Percentiles rank a stretch among this genome's conserved stretches.
Evolutionary conservation across 2,113 vertebrate species (phyloP).

Genomic region (Bucco capensis): DNA sequence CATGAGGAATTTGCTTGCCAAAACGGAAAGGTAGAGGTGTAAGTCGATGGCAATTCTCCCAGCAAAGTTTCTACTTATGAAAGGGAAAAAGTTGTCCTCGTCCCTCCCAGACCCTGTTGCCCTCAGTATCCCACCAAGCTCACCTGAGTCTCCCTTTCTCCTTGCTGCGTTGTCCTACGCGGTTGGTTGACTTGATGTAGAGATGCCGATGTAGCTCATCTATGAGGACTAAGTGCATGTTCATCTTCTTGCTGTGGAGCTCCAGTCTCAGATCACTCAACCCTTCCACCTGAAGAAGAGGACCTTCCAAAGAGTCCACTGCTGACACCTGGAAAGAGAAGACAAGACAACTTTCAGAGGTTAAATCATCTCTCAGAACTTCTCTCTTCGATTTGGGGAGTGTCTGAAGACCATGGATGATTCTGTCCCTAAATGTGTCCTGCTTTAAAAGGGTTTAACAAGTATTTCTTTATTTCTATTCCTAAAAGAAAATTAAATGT

Average conservation of each 20-base stretch:
- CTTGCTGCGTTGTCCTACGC: constrained; percentile 82
- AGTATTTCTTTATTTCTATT: background rate
- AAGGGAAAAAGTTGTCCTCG: accelerated
- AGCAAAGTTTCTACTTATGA: background rate
- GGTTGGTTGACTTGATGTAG: constrained; percentile 94
- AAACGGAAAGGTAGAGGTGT: background rate
- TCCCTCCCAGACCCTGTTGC: background rate
- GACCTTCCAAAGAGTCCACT: constrained; percentile 89
- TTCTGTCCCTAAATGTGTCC: background rate
- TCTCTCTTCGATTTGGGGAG: background rate
- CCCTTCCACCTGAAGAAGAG: constrained; percentile 92
- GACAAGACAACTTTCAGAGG: background rate
- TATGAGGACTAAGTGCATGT: constrained; percentile 93
- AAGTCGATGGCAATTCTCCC: accelerated
- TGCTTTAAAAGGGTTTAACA: background rate
- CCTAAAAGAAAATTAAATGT: background rate
- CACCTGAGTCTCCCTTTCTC: constrained; percentile 72
- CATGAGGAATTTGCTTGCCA: background rate
- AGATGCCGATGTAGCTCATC: constrained; percentile 95
- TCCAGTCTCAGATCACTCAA: constrained; percentile 92
- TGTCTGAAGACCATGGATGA: background rate
- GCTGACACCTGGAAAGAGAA: constrained; percentile 84
- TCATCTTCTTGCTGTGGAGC: constrained; percentile 97
- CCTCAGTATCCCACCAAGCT: no score
- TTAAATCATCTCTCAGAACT: background rate